phyloP scores from a whole-genome alignment of 1,140 invertebrate genomes.

The Pentalonia nigronervosa region DNA sequence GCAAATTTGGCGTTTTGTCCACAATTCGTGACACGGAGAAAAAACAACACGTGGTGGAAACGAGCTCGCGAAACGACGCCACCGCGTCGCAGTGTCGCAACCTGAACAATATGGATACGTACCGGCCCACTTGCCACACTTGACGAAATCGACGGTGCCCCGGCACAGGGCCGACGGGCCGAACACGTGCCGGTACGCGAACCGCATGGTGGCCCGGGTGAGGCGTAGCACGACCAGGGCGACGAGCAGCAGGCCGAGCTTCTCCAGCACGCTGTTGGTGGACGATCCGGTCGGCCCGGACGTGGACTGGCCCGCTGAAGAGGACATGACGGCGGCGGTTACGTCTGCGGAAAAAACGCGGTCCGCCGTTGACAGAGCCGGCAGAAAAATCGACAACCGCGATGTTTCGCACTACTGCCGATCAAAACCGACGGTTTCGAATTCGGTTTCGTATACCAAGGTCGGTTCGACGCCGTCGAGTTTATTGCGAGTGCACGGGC shows the following conservation, averaged over 20 bases:
- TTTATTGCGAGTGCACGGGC: too few relatives aligned
- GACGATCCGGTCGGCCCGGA: neutral
- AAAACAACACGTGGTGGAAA: too few relatives aligned
- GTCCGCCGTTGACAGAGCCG: neutral
- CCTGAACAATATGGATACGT: neutral
- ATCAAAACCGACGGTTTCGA: neutral
- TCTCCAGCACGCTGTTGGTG: conserved; percentile 35
- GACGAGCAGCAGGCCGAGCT: conserved; percentile 7
- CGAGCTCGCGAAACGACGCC: neutral
- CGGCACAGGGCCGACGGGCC: conserved; percentile 14
- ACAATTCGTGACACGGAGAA: too few relatives aligned
- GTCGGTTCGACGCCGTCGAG: neutral
- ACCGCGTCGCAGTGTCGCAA: neutral
- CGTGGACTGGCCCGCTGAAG: neutral
- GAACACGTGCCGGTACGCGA: neutral
- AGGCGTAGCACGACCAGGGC: conserved; percentile 31
- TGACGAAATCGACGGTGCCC: neutral
- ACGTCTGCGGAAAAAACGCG: neutral
- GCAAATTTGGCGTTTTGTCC: too few relatives aligned
- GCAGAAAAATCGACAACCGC: neutral
- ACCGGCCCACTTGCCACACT: conserved; percentile 46
- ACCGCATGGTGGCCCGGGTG: conserved; percentile 11
- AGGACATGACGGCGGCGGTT: neutral
- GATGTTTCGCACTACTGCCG: neutral
- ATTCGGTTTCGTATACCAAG: neutral